phyloP scores from a whole-genome alignment of 2,888 invertebrate genomes.

The Sesia bembeciformis region DNA sequence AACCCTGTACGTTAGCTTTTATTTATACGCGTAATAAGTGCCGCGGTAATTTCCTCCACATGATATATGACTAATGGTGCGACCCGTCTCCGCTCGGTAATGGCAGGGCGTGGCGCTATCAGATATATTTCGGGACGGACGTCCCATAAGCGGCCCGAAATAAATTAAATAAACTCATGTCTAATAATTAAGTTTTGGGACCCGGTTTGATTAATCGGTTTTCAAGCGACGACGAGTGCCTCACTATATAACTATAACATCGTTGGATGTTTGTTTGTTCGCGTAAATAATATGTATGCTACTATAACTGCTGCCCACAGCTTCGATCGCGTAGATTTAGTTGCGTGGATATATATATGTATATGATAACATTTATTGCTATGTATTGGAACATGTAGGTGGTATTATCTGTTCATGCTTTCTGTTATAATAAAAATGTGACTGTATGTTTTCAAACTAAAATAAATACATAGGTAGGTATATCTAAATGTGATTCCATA shows the following conservation, averaged over 20 bases:
- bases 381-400: too few relatives aligned
- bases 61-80: conserved; percentile 14
- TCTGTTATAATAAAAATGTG: too few relatives aligned
- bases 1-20: conserved; percentile 23
- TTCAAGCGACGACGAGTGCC: background rate
- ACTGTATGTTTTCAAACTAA: too few relatives aligned
- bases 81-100: conserved; percentile 29
- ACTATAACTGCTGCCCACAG: background rate
- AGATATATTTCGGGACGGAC: conserved; percentile 29
- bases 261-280: background rate
- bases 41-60: conserved; percentile 33
- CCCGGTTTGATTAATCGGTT: conserved; percentile 36
- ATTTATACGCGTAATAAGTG: conserved; percentile 36
- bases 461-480: too few relatives aligned
- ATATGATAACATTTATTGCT: too few relatives aligned
- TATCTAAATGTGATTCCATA: too few relatives aligned
- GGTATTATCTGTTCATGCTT: too few relatives aligned
- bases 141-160: conserved; percentile 36
- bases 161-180: conserved; percentile 46
- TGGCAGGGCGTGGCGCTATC: conserved; percentile 35
- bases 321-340: background rate
- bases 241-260: background rate
- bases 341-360: too few relatives aligned
- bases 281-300: background rate
- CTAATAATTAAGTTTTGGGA: conserved; percentile 44